Conservation (phyloP, 2,797 vertebrate species). For the Pristis pectinata region DNA sequence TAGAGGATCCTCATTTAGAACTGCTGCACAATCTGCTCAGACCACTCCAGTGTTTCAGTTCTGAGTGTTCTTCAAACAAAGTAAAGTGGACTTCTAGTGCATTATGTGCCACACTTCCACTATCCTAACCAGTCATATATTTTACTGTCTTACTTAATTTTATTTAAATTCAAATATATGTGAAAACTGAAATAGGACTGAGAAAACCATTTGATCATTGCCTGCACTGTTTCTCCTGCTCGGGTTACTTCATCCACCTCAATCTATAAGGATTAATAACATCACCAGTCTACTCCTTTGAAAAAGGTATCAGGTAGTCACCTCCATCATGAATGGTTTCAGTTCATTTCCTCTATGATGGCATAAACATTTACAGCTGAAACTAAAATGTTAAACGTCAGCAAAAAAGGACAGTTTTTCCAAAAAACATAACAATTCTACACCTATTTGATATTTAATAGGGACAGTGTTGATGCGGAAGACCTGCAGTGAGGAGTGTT, state of each 20-base stretch:
- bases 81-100: neutral
- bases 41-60: neutral
- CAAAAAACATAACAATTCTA: too few species aligned
- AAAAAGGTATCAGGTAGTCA: neutral
- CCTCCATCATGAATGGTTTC: too few species aligned
- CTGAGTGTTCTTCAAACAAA: neutral
- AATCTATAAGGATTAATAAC: neutral
- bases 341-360: neutral
- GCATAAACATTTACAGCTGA: neutral
- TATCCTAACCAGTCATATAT: neutral
- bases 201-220: neutral
- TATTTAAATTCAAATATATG: neutral
- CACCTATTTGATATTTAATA: too few species aligned
- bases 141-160: neutral
- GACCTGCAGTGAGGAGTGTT: neutral
- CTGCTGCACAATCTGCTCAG: neutral
- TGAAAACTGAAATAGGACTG: neutral
- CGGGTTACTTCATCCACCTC: neutral
- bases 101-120: neutral
- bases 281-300: neutral
- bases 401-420: too few species aligned
- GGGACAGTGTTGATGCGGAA: neutral
- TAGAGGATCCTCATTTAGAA: too few species aligned
- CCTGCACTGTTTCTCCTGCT: neutral
- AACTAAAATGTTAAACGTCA: too few species aligned